These are phyloP conservation scores for Caenorhabditis sp. DNA, from an alignment of 2,888 invertebrate species.

Conservation along the genomic window DNA sequence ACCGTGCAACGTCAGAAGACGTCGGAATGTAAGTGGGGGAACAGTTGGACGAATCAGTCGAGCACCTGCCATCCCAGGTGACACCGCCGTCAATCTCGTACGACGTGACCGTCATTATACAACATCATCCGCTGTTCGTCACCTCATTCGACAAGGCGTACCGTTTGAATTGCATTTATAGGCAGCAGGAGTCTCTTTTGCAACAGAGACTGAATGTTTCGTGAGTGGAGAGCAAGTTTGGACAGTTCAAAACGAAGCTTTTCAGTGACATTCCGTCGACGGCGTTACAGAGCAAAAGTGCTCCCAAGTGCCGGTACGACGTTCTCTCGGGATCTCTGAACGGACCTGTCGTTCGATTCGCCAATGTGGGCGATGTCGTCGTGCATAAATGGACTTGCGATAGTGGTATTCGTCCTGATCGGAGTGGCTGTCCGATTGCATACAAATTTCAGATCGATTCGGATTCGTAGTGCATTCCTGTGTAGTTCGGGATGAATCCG, in stretches of 20 bases:
- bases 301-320: conserved; percentile 67
- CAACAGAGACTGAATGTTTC: conserved; percentile 69
- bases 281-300: conserved; percentile 32
- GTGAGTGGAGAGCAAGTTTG: conserved; percentile 56
- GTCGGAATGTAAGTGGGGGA: conserved; percentile 61
- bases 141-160: conserved; percentile 68
- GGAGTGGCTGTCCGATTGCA: not conserved
- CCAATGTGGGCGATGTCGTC: conserved; percentile 75
- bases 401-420: conserved; percentile 49
- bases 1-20: conserved; percentile 71
- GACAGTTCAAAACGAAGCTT: not conserved
- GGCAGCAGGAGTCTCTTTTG: conserved; percentile 58
- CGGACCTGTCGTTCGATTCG: conserved; percentile 71
- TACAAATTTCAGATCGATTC: conserved; percentile 55
- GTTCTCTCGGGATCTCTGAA: conserved; percentile 68
- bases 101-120: conserved; percentile 72
- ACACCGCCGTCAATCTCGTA: conserved; percentile 71
- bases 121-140: conserved; percentile 76
- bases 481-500: conserved; percentile 73
- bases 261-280: conserved; percentile 57
- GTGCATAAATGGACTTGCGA: conserved; percentile 78
- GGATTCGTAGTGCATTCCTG: conserved; percentile 78
- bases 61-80: conserved; percentile 43
- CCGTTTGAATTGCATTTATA: conserved; percentile 74
- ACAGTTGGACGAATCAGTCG: not conserved